These are phyloP conservation scores for Helicoverpa armigera DNA, from an alignment of 1,140 invertebrate species.

Conservation along the genomic window DNA sequence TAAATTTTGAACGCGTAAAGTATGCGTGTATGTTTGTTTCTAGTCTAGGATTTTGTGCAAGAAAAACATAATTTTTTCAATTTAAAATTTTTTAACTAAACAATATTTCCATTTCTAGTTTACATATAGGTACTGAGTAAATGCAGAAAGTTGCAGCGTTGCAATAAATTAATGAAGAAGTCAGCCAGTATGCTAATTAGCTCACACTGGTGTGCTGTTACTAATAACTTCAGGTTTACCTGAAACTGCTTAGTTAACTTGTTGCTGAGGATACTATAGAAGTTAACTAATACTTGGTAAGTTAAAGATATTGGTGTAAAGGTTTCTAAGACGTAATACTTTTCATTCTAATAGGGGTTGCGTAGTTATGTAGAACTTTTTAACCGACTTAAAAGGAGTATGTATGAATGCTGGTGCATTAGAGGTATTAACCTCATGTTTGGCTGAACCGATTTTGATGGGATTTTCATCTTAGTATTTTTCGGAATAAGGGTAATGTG, in stretches of 20 bases:
- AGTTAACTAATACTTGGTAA: neutral
- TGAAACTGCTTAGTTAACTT: neutral
- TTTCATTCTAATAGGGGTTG: too few relatives aligned
- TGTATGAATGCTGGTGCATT: too few relatives aligned
- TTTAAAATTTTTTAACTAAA: too few relatives aligned
- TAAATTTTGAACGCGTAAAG: too few relatives aligned
- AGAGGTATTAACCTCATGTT: too few relatives aligned
- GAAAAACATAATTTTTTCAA: too few relatives aligned
- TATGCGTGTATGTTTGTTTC: too few relatives aligned
- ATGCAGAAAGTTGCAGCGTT: neutral
- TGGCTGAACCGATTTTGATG: neutral
- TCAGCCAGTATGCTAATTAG: neutral
- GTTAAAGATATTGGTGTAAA: neutral
- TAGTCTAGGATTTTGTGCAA: too few relatives aligned
- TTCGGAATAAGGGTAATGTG: too few relatives aligned
- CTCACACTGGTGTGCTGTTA: neutral
- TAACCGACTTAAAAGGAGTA: too few relatives aligned
- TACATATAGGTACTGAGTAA: neutral
- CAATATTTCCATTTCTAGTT: neutral
- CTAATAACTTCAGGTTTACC: neutral
- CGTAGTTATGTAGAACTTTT: too few relatives aligned
- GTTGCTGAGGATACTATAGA: neutral
- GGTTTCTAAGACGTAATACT: too few relatives aligned
- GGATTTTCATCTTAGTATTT: neutral
- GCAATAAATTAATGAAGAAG: constrained; percentile 5